Base-by-base conservation (phyloP, 2,113 vertebrate genomes). In the Sorex araneus region DNA sequence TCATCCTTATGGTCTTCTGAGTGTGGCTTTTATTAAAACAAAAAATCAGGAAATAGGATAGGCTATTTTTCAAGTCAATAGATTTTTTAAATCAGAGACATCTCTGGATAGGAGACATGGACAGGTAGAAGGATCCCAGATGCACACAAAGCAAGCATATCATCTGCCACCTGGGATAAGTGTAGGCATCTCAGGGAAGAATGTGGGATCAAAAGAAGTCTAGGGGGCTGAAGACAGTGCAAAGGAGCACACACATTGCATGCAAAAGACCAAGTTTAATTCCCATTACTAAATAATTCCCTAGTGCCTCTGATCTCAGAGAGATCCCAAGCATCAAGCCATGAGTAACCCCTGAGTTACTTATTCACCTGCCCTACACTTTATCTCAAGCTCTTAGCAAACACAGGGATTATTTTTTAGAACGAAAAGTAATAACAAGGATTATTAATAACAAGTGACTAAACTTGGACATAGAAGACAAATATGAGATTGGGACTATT, bases 401-500 rank as follows among this genome's bases (percentile, higher is more conserved):
- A 30, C 63, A 70, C 13, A 77, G 3, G 6, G 34, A 18, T 74
- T 47, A 28, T 43, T 34, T n/a, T 60, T 60, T 60, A 2, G 34
- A 82, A 82, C 40, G 54, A 12, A 87, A 92, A 91, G 71, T 57
- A 57, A 57, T 57, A 15, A 57, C n/a, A n/a, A n/a, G n/a, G n/a
- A n/a, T n/a, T n/a, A n/a, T n/a, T n/a, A n/a, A n/a, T n/a, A n/a
- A n/a, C n/a, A n/a, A n/a, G 54, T 60, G 57, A 60, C 6, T 19
- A 60, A 21, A 60, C 19, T 60, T 15, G 57, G 57, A 23, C 19
- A 23, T 60, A 60, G 57, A 21, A 60, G 47, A 50, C 47, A 60
- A 21, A 60, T 60, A 21, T 60, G 5, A 60, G 18, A 60, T 21
- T 60, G 23, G 21, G 19, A 60, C 57, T 60, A 60, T 21, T 6